A percentile compares a stretch with the other conserved stretches of the same genome.
phyloP scores from a whole-genome alignment of 2,797 vertebrate genomes.

The Mus spretus region DNA sequence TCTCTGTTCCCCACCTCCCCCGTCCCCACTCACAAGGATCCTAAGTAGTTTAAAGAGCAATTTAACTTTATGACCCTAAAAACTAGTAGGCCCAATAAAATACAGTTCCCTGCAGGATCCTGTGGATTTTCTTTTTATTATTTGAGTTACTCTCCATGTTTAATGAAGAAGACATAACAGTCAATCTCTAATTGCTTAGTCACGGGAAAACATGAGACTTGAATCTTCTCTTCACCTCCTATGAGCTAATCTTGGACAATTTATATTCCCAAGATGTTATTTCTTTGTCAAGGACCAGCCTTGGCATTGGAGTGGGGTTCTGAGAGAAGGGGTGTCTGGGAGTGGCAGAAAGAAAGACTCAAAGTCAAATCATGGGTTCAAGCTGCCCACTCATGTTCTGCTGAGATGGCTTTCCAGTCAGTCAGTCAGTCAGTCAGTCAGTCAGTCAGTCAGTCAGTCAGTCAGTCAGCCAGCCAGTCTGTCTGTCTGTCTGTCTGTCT shows the following conservation, averaged over 20 bases:
- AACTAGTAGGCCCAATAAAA: neutral
- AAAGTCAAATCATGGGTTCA: neutral
- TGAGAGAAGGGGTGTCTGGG: neutral
- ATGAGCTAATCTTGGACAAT: neutral
- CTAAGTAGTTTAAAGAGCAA: neutral
- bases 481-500: neutral
- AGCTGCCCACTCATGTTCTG: neutral
- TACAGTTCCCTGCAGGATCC: neutral
- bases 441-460: too few relatives aligned
- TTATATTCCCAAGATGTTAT: neutral
- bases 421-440: too few relatives aligned
- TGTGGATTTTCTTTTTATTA: neutral
- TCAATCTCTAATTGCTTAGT: neutral
- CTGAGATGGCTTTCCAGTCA: neutral
- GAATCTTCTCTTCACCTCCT: neutral
- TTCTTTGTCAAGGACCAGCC: neutral
- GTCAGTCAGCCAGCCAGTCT: too few relatives aligned
- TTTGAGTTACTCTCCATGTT: constrained; percentile 11
- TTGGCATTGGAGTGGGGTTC: neutral
- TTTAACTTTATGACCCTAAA: neutral
- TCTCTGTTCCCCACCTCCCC: neutral
- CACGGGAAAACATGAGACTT: neutral
- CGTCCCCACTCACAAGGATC: neutral
- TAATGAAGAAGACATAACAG: neutral
- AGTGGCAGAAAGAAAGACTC: neutral